Evolutionary conservation across 2,888 invertebrate species (phyloP), one percentile per base, ranked within the genome.

Genomic region (Punctoribates punctum): DNA sequence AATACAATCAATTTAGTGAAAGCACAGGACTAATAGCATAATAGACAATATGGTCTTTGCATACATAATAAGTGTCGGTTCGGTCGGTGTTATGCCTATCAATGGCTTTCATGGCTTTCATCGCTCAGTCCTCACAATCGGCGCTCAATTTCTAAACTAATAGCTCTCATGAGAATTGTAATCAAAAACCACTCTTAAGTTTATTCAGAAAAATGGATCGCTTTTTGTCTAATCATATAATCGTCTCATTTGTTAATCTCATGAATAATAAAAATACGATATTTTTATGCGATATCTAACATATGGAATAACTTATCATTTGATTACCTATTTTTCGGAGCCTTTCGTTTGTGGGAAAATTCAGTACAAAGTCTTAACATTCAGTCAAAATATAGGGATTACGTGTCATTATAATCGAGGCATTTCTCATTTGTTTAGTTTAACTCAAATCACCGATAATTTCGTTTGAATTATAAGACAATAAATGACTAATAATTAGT

Each of bases 141-240:
- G 20, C 15, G 15, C 2, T 70, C 20, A 27, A 65, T 17, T 65
- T 8, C 65, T 20, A 29, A 70, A 38, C 42, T 70, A 70, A 70
- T 70, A 6, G 23, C 70, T 42, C 70, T 70, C 70, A 70, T 23
- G 70, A 70, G 70, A 70, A 42, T 42, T 11, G 70, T 42, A 38
- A 70, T 70, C 70, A 70, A 70, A 70, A 70, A 70, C 70, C 70
- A 70, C 70, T 70, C 20, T 70, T 38, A 46, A 42, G 70, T 70
- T 6, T 38, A 29, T 42, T 23, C 70, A 13, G 15, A 9, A 70
- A 42, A 70, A 42, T 70, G 42, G 23, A 70, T 70, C 17, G n/a
- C 70, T 70, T 23, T 70, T 70, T 70, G 38, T 42, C 38, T 42
- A 34, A 38, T 38, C 38, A 13, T n/a, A 70, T 70, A 42, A 70